Conservation (phyloP, 2,888 invertebrate genomes). For the Caenorhabditis imperialis region DNA sequence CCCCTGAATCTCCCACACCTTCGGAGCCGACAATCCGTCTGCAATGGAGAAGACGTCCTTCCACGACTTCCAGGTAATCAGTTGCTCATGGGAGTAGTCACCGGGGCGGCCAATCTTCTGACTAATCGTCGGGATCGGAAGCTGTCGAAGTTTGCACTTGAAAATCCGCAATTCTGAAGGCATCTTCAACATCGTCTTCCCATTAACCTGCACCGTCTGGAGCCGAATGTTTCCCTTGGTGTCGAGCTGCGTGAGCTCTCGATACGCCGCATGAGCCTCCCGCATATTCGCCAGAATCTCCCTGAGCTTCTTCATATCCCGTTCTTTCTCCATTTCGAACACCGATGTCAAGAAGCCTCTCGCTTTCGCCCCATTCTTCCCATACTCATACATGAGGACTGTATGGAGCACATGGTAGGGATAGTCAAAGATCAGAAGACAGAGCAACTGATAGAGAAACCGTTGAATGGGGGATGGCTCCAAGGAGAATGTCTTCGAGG, state of each 20-base stretch:
- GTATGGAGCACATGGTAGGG: conserved; percentile 60
- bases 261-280: conserved; percentile 32
- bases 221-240: conserved; percentile 4
- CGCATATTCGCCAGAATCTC: conserved; percentile 29
- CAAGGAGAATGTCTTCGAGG: conserved; percentile 53
- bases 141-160: conserved; percentile 21
- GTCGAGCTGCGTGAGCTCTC: conserved; percentile 21
- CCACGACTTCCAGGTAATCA: conserved; percentile 55
- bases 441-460: conserved; percentile 45
- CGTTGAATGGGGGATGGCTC: conserved; percentile 15
- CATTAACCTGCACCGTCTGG: conserved; percentile 11
- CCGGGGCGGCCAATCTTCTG: conserved; percentile 55
- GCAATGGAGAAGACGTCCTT: conserved; percentile 55
- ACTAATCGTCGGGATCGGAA: conserved; percentile 60
- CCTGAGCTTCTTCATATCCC: conserved; percentile 9
- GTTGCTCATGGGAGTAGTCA: conserved; percentile 42
- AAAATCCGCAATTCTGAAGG: conserved; percentile 31
- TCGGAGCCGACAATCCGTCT: conserved; percentile 67
- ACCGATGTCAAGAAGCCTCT: conserved; percentile 6
- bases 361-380: conserved; percentile 24
- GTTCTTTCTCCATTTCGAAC: not conserved
- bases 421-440: conserved; percentile 56
- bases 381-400: conserved; percentile 60
- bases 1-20: conserved; percentile 62
- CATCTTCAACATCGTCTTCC: conserved; percentile 21